Evolutionary conservation across 1,140 invertebrate species (phyloP).

Genomic region (Thrips palmi): DNA sequence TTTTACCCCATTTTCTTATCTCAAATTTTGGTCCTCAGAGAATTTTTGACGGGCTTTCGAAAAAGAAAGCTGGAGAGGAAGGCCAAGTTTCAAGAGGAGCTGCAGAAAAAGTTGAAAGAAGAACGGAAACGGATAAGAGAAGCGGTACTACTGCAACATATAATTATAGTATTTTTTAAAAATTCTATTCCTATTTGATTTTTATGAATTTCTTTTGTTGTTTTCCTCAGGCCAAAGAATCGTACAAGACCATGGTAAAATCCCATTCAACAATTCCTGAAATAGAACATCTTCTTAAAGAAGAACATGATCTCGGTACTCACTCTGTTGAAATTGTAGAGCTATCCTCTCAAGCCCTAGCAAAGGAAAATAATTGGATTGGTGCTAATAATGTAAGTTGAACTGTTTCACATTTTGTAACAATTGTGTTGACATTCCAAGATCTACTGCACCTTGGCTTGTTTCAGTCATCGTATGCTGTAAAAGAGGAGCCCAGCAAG

Average conservation of each 20-base stretch:
- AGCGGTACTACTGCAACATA: slow-evolving; percentile 7
- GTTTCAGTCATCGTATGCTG: no score
- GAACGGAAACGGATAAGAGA: slow-evolving; percentile 11
- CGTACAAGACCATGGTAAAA: no score
- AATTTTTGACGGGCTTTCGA: slow-evolving; percentile 13
- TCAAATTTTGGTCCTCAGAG: slow-evolving; percentile 10
- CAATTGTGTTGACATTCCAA: no score
- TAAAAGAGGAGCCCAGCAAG: no score
- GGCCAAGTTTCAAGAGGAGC: slow-evolving; percentile 11
- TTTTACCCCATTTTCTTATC: no score
- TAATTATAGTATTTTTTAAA: slow-evolving; percentile 1
- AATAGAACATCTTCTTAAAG: neutral
- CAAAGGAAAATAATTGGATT: neutral
- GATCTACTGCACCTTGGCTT: no score
- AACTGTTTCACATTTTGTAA: no score
- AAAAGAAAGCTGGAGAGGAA: slow-evolving; percentile 12
- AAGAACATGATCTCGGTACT: neutral
- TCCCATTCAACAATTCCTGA: slow-evolving; percentile 1
- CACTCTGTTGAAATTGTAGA: neutral
- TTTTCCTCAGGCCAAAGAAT: no score
- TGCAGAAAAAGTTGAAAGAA: slow-evolving; percentile 11
- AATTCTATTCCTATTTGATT: no score
- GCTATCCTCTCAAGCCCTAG: neutral
- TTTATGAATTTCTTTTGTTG: no score
- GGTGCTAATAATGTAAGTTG: slow-evolving; percentile 1